These are phyloP conservation scores for Syngnathoides biaculeatus DNA, from an alignment of 2,113 vertebrate species.

Conservation along the genomic window DNA sequence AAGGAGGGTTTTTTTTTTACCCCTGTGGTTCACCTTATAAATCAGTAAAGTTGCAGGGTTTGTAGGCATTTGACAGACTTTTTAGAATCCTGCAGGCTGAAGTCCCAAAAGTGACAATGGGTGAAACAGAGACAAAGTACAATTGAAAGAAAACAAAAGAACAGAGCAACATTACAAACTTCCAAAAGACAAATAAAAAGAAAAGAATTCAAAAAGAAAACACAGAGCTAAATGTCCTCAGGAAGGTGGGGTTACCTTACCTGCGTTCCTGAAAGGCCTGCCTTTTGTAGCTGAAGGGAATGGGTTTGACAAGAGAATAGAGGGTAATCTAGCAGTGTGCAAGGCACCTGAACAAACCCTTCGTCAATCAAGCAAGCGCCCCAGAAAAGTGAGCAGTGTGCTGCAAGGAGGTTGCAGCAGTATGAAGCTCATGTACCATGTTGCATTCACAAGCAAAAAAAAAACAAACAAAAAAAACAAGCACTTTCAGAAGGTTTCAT, in stretches of 20 bases:
- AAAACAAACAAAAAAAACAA: not conserved
- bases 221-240: conserved; percentile 38
- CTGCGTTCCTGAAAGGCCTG: conserved; percentile 75
- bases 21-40: conserved; percentile 22
- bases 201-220: conserved; percentile 48
- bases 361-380: conserved; percentile 59
- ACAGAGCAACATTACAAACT: conserved; percentile 58
- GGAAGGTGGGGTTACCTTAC: conserved; percentile 71
- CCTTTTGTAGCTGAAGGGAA: conserved; percentile 80
- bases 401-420: conserved; percentile 37
- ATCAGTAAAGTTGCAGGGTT: conserved; percentile 23
- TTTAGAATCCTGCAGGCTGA: conserved; percentile 71
- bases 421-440: conserved; percentile 17
- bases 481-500: conserved; percentile 19
- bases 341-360: conserved; percentile 55
- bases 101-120: conserved; percentile 61
- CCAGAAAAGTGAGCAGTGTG: conserved; percentile 54
- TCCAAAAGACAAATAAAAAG: conserved; percentile 46
- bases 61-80: conserved; percentile 34
- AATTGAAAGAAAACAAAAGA: conserved; percentile 35
- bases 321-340: conserved; percentile 74
- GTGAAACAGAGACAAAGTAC: conserved; percentile 55
- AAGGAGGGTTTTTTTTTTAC: conserved; percentile 34
- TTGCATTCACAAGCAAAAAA: conserved; percentile 22
- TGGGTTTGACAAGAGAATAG: conserved; percentile 79